A percentile compares a stretch with the other conserved stretches of the same genome.
These are phyloP conservation scores for Semotilus atromaculatus DNA, from an alignment of 2,797 vertebrate genomes.

Conservation along the genomic window DNA sequence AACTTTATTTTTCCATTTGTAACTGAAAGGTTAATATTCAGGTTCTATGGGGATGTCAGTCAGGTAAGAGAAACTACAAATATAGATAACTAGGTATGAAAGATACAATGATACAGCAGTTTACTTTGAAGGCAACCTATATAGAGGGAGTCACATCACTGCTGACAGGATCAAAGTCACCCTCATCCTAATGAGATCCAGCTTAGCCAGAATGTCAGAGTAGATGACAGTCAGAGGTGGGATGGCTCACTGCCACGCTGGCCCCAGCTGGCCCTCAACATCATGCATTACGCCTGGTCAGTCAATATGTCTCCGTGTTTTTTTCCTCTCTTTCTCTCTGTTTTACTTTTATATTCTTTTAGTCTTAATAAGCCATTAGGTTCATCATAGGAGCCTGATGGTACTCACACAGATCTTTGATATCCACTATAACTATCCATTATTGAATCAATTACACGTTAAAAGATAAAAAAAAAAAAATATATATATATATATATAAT, in stretches of 20 bases:
- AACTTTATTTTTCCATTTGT: constrained; percentile 2
- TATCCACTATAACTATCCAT: constrained; percentile 52
- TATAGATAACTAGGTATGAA: constrained; percentile 65
- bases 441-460: constrained; percentile 56
- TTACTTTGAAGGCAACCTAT: constrained; percentile 77
- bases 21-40: constrained; percentile 32
- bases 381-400: constrained; percentile 48
- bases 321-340: not conserved
- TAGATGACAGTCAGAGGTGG: constrained; percentile 78
- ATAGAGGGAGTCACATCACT: constrained; percentile 76
- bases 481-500: too few species aligned
- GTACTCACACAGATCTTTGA: constrained; percentile 51
- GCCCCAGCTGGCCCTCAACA: constrained; percentile 45
- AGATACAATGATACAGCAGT: constrained; percentile 70
- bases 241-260: constrained; percentile 71
- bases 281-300: constrained; percentile 8
- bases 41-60: not conserved
- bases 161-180: constrained; percentile 80
- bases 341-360: not conserved
- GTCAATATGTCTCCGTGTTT: constrained; percentile 15
- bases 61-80: constrained; percentile 3
- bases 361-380: constrained; percentile 38
- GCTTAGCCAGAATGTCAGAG: constrained; percentile 80
- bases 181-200: constrained; percentile 83
- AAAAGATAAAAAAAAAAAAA: constrained; percentile 21